Conservation (phyloP, 2,888 invertebrate genomes). For the Campopleginae sp. region DNA sequence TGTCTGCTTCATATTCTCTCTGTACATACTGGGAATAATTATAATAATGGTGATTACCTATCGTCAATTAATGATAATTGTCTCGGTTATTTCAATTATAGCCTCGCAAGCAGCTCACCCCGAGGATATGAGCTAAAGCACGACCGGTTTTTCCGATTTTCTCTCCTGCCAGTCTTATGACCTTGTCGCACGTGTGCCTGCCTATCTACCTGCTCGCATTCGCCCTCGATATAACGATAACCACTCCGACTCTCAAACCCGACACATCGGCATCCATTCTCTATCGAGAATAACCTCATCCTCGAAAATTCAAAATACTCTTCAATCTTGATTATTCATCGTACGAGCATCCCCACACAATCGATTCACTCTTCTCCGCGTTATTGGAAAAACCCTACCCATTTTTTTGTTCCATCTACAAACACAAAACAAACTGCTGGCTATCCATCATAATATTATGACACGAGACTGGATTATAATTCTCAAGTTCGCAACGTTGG, state of each 20-base stretch:
- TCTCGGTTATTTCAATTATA: constrained; percentile 59
- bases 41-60: constrained; percentile 45
- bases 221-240: constrained; percentile 48
- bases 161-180: constrained; percentile 48
- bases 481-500: too few species aligned
- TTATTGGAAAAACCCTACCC: too few species aligned
- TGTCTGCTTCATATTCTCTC: not conserved
- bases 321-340: not conserved
- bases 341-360: not conserved
- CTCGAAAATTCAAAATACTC: not conserved
- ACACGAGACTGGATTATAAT: not conserved
- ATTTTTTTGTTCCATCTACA: not conserved
- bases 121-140: constrained; percentile 14
- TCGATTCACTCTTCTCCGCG: too few species aligned
- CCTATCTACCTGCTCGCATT: constrained; percentile 24
- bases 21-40: constrained; percentile 4
- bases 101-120: constrained; percentile 34
- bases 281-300: not conserved
- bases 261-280: constrained; percentile 48
- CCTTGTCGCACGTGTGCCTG: constrained; percentile 53
- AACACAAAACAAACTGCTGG: not conserved
- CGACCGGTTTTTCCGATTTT: constrained; percentile 65
- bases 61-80: constrained; percentile 56
- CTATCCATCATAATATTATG: not conserved
- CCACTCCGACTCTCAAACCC: constrained; percentile 19